Base-by-base conservation (phyloP, 1,140 invertebrate species). In the Hydropsyche tenuis region DNA sequence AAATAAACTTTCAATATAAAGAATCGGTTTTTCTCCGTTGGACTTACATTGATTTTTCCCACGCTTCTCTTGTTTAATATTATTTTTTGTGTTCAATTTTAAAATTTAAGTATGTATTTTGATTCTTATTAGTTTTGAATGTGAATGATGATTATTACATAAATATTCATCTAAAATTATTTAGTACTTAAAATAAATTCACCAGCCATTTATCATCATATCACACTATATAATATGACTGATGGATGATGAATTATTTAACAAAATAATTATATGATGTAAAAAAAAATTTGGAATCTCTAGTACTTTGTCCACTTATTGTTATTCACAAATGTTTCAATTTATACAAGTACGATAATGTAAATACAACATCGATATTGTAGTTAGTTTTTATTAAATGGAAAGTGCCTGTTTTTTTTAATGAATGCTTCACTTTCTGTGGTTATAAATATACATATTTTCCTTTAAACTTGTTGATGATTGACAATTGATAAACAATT, bases 341-440 rank as follows among this genome's bases (percentile, higher is more conserved):
- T 60, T 60, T 60, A 20, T 60, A 60, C 23, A 27, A 23, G 4
- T 12, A 60, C 22, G 23, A 60, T 16, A 48, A n/a, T 75, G 73
- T 75, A 75, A 70, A 75, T 70, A 75, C 18, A 72, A 69, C 65
- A 73, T 73, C 53, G 11, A 63, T 71, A 75, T 71, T 65, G 37
- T 69, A 75, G 42, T 56, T 66, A 73, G 65, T 5, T 70, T 62
- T 69, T 74, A 69, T 46, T 43, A 30, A 68, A 68, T 64, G 69
- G 73, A 75, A 75, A 74, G 73, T 74, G 73, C 73, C 73, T 74
- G 37, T 69, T 74, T 74, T 66, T 51, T 70, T 73, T 73, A 20
- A 23, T 70, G 62, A 74, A 60, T 63, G 73, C 73, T 74, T 74
- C 56, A 46, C 23, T 71, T 60, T 64, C 18, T 70, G 65, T 70